Evolutionary conservation across 2,113 vertebrate genomes (phyloP), one percentile per base, ranked within the genome.

Genomic region (Megalops atlanticus): DNA sequence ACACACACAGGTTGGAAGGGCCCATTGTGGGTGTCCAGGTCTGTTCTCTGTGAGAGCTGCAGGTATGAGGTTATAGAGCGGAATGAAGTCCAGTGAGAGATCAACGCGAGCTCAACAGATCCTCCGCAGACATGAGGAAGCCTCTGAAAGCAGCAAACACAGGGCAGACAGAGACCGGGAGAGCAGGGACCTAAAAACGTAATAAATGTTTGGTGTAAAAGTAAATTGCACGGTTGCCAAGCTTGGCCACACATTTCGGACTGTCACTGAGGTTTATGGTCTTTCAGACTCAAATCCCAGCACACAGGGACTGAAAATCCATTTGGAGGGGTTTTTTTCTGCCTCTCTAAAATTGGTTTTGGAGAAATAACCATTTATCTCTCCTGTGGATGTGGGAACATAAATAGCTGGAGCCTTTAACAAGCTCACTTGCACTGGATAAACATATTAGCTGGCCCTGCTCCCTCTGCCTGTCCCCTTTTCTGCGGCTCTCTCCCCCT

Each of bases 401-500:
- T 78, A 83, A 88, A 87, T 88, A 87, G 78, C 79, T 45, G 16
- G 73, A n/a, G 41, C 79, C 71, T 80, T 84, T 84, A 88, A 87
- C 79, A 84, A 84, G 82, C 87, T 87, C 81, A 77, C 78, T 84
- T 85, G 82, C 84, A 85, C 85, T 85, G 74, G n/a, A 88, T 86
- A 86, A 85, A 86, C 82, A 85, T 81, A 84, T 84, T 85, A 85
- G 77, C 83, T 43, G 36, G 35, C 73, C 45, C 74, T 21, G 15
- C 58, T 82, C 52, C 31, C 35, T 77, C 39, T 52, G 71, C 14
- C 11, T 27, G 49, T 10, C 24, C 36, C 40, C n/a, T 45, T 54
- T 58, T 43, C 35, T 69, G 16, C 35, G 8, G 7, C 33, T 71
- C 24, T 76, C 71, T 52, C 36, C 36, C 38, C 58, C 43, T 18